A percentile compares a stretch with the other conserved stretches of the same genome.
phyloP scores from a whole-genome alignment of 2,888 invertebrate genomes.

The Aromia moschata region DNA sequence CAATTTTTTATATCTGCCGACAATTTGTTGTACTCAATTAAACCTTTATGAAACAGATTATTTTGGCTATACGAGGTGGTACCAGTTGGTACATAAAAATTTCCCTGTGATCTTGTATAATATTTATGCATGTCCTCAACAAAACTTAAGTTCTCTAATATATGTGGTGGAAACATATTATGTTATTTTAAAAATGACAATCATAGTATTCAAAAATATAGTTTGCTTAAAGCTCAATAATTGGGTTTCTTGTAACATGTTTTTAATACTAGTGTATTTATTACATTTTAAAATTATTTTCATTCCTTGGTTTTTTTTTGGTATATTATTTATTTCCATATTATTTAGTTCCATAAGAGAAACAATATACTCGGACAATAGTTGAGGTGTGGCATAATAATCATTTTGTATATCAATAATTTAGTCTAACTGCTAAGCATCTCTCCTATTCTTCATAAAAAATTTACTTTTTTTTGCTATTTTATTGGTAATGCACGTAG shows the following conservation, averaged over 20 bases:
- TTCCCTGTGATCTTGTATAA: background rate
- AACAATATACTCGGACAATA: background rate
- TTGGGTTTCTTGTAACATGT: too few species aligned
- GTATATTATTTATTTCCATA: background rate
- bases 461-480: background rate
- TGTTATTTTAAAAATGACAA: background rate
- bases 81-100: background rate
- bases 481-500: background rate
- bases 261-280: too few species aligned
- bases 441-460: background rate
- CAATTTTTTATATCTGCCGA: too few species aligned
- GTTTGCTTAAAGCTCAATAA: background rate
- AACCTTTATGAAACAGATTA: too few species aligned
- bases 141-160: background rate
- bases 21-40: too few species aligned
- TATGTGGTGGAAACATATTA: background rate
- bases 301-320: background rate
- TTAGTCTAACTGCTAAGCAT: background rate
- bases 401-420: background rate
- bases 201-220: background rate
- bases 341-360: background rate
- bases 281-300: background rate
- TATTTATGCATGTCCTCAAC: background rate
- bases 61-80: background rate
- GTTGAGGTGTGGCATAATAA: background rate